Base-by-base conservation (phyloP, 2,113 vertebrate genomes). In the Pluvialis apricaria region DNA sequence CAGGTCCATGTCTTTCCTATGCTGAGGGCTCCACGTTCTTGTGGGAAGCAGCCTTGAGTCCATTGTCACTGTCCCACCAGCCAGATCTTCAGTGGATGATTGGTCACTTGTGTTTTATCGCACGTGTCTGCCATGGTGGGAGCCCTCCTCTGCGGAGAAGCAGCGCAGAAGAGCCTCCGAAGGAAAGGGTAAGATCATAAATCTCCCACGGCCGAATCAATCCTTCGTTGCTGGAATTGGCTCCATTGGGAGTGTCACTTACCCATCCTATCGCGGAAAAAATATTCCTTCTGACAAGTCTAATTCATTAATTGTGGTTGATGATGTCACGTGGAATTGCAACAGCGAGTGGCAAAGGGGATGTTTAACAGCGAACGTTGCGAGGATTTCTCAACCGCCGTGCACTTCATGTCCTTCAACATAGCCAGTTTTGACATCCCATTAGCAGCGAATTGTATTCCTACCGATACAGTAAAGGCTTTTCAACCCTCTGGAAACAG, bases 41-140 rank as follows among this genome's bases (percentile, higher is more conserved):
- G 3, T 51, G 13, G 32, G 36, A 12, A 60, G 31, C 12, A 34
- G 25, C 42, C 42, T 18, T 15, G 32, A 6, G 31, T 10, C 25
- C 2, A 4, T 2, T n/a, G 55, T 58, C 28, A 3, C 51, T 1
- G 1, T 44, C 70, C 29, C 70, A 36, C 45, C 42, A 45, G 36
- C 68, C 57, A n/a, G 72, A 13, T 12, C 68, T 47, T 62, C 26
- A 1, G 29, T 1, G 26, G 18, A 3, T 5, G 0, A 0, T 0
- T 16, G 87, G 73, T 62, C 65, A 6, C 75, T 34, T 0, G 2
- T 72, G 58, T 54, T 60, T 81, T 77, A 29, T 29, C 25, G 40
- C 58, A 2, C 0, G 8, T 47, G 75, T 4, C 52, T 51, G 32
- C 25, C 25, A 2, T 4, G 21, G 5, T n/a, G 82, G 78, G 36